These are phyloP conservation scores for Oscheius onirici DNA, from an alignment of 2,888 invertebrate species.

Conservation along the genomic window DNA sequence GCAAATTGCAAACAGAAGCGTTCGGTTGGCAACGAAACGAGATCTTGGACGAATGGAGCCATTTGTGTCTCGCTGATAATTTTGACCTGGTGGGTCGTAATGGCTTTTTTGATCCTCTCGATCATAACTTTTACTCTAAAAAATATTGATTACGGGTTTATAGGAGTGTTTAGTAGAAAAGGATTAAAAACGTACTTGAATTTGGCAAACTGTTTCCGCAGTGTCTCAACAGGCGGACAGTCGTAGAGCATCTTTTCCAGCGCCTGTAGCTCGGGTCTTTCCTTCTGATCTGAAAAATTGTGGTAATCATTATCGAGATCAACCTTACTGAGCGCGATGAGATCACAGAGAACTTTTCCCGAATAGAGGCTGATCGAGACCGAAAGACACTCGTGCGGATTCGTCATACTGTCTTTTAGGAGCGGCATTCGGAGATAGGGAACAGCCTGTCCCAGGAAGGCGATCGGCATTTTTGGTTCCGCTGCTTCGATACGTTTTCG, in stretches of 20 bases:
- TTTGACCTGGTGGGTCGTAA: constrained; percentile 55
- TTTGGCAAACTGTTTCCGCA: constrained; percentile 39
- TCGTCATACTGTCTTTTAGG: constrained; percentile 40
- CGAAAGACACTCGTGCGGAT: constrained; percentile 45
- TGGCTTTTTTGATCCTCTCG: constrained; percentile 58
- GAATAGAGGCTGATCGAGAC: constrained; percentile 66
- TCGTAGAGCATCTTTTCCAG: constrained; percentile 52
- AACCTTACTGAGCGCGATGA: constrained; percentile 47
- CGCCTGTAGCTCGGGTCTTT: constrained; percentile 31
- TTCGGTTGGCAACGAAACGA: constrained; percentile 40
- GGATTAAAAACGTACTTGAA: constrained; percentile 32
- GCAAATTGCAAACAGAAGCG: constrained; percentile 55
- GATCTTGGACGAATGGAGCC: constrained; percentile 37
- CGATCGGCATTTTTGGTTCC: constrained; percentile 39
- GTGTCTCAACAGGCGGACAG: constrained; percentile 32
- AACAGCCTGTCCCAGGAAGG: constrained; percentile 49
- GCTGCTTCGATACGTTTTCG: constrained; percentile 56
- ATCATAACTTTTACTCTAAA: constrained; percentile 59
- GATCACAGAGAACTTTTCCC: constrained; percentile 60
- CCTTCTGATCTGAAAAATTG: constrained; percentile 32
- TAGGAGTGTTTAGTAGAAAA: too few species aligned
- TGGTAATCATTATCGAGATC: too few species aligned
- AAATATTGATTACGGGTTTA: not conserved
- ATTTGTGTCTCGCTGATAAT: constrained; percentile 42
- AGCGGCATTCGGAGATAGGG: constrained; percentile 57